A percentile compares a stretch with the other conserved stretches of the same genome.
Evolutionary conservation across 2,113 vertebrate species (phyloP).

Genomic region (Alectura lathami): DNA sequence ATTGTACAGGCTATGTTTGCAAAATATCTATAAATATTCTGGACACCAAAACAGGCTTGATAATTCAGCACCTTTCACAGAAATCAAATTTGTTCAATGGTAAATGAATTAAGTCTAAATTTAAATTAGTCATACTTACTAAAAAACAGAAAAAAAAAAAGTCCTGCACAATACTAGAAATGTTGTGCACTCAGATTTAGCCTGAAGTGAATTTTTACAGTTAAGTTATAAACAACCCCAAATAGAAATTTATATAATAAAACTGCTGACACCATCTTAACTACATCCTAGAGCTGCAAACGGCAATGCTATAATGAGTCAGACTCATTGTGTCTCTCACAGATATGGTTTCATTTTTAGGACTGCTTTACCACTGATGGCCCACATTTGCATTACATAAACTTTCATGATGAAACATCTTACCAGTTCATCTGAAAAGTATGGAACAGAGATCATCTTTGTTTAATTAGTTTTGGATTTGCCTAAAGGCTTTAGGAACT

Average conservation of each 20-base stretch:
- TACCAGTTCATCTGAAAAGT: conserved; percentile 20
- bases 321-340: conserved; percentile 32
- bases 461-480: conserved; percentile 58
- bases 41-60: neutral
- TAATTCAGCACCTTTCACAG: neutral
- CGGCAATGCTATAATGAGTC: conserved; percentile 6
- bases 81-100: neutral
- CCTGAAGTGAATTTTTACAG: conserved; percentile 39
- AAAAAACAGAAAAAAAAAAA: neutral
- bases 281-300: neutral
- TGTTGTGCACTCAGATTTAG: neutral
- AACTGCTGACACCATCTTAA: conserved; percentile 46
- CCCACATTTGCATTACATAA: conserved; percentile 51
- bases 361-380: conserved; percentile 31
- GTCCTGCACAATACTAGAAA: neutral
- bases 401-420: conserved; percentile 46
- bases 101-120: neutral
- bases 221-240: conserved; percentile 43
- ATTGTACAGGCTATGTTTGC: neutral
- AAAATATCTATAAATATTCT: neutral
- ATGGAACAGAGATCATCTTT: neutral
- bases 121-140: neutral
- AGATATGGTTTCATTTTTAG: conserved; percentile 51
- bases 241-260: conserved; percentile 18
- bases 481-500: conserved; percentile 57